Evolutionary conservation across 2,888 invertebrate genomes (phyloP).

Genomic region (Anaspis maculata): DNA sequence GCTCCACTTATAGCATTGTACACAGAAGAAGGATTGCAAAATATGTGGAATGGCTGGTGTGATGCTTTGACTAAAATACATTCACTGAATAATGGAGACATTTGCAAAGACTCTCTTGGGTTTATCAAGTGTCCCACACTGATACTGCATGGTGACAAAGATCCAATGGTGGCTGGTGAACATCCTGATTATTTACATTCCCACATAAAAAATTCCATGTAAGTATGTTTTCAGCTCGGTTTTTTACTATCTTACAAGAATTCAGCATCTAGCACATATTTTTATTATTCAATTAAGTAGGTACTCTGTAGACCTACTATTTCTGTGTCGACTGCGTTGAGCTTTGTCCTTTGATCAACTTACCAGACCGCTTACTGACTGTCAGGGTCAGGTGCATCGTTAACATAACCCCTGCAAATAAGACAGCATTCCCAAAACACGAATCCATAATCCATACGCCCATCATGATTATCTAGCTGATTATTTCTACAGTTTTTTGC

Average conservation of each 20-base stretch:
- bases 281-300: constrained; percentile 3
- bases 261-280: constrained; percentile 1
- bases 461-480: no score
- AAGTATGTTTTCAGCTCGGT: no score
- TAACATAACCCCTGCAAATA: no score
- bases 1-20: constrained; percentile 65
- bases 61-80: constrained; percentile 54
- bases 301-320: no score
- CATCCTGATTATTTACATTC: constrained; percentile 66
- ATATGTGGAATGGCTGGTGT: constrained; percentile 66
- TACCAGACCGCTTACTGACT: no score
- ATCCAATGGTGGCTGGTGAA: constrained; percentile 64
- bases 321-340: no score
- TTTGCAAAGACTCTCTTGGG: constrained; percentile 57
- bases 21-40: constrained; percentile 60
- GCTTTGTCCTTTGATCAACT: no score
- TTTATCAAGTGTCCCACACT: constrained; percentile 68
- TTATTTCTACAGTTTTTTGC: no score
- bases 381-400: no score
- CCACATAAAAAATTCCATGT: constrained; percentile 61
- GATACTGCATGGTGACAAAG: constrained; percentile 77
- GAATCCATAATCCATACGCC: no score
- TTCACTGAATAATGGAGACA: constrained; percentile 57
- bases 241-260: no score
- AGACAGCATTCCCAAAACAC: no score